A percentile compares a stretch with the other conserved stretches of the same genome.
Evolutionary conservation across 1,140 invertebrate genomes (phyloP).

Genomic region (Heterodera carotae): DNA sequence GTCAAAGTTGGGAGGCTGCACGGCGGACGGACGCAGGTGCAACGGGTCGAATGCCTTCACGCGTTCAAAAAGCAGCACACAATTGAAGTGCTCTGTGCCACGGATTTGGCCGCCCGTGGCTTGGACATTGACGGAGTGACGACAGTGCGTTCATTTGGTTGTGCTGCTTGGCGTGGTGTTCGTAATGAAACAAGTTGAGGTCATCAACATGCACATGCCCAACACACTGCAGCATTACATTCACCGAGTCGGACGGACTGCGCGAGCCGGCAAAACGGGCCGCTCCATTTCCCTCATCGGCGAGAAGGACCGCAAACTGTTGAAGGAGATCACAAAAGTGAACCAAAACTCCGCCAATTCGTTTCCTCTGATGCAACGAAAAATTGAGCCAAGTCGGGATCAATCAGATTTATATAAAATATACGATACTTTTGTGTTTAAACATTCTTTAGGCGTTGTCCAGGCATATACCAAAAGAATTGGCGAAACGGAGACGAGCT

Average conservation of each 20-base stretch:
- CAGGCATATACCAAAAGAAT: slow-evolving; percentile 15
- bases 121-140: slow-evolving; percentile 93
- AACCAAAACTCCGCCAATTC: slow-evolving; percentile 53
- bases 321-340: slow-evolving; percentile 87
- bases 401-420: too few species aligned
- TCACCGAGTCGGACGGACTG: slow-evolving; percentile 89
- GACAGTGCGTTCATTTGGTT: too few species aligned
- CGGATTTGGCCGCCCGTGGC: slow-evolving; percentile 92
- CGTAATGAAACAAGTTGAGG: too few species aligned
- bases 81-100: slow-evolving; percentile 88
- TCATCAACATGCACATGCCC: slow-evolving; percentile 94
- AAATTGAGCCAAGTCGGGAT: slow-evolving; percentile 77
- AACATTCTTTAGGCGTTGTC: slow-evolving; percentile 20
- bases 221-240: slow-evolving; percentile 91
- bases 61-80: slow-evolving; percentile 70
- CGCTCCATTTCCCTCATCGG: slow-evolving; percentile 85
- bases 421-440: background rate
- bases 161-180: too few species aligned
- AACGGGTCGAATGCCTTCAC: slow-evolving; percentile 62
- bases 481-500: slow-evolving; percentile 8
- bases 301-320: slow-evolving; percentile 83
- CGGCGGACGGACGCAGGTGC: slow-evolving; percentile 83
- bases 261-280: slow-evolving; percentile 78
- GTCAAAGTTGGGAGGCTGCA: slow-evolving; percentile 80
- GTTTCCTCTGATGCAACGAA: slow-evolving; percentile 79